Base-by-base conservation (phyloP, 2,113 vertebrate species). In the Anolis sagrei region DNA sequence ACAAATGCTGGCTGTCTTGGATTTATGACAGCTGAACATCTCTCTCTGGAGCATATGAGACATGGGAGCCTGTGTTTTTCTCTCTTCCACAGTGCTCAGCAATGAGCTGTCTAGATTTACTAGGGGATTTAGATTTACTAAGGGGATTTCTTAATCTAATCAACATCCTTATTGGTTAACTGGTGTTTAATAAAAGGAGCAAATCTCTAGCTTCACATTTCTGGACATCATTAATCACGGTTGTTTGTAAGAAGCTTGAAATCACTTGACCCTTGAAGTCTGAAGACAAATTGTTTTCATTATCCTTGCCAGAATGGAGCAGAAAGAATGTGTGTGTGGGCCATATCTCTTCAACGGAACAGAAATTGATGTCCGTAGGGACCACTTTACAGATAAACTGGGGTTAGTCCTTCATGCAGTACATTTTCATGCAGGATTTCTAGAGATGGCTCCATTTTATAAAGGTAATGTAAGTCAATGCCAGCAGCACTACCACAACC, bases 201-300 rank as follows among this genome's bases (percentile, higher is more conserved):
- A 82, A 64, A 89, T 81, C 81, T 81, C 51, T 73, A 10, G 19
- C 61, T 80, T 23, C 75, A 85, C n/a, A 32, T 79, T 79, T 29
- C 86, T 66, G 61, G 69, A 73, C 29, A 64, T 36, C 76, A 69
- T 76, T 84, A 86, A 87, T 88, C 44, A 89, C 5, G 16, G 49
- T 68, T 77, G 69, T 86, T 74, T 85, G 48, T 23, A 86, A 81
- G 73, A 77, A 76, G 49, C 36, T 80, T 44, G 51, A 89, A 87
- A 51, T 29, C 27, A 58, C n/a, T 76, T n/a, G 54, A 66, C 88
- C 70, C 77, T 76, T 76, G 78, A 89, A 86, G 81, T 44, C 23
- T 76, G 27, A 68, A 89, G 75, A 86, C 25, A 70, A 72, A 89
- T 87, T 82, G 69, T 54, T 89, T 90, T 88, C 74, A 74, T 86